Conservation (phyloP, 2,888 invertebrate genomes). For the Sisyra terminalis region DNA sequence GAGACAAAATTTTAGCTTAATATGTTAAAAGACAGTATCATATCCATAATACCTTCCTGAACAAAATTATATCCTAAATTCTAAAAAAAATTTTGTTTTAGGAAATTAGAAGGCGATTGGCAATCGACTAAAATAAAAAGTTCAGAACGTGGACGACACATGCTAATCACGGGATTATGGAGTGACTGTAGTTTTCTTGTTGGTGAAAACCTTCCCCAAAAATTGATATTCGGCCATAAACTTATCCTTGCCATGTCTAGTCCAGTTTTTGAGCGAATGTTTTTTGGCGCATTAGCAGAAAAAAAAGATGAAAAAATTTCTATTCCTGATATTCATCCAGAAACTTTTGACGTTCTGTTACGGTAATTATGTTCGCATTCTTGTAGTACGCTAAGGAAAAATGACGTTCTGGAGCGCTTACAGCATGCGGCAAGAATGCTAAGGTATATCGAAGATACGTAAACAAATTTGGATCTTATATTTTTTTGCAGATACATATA, state of each 20-base stretch:
- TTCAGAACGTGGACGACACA: conserved; percentile 53
- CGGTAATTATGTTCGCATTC: conserved; percentile 34
- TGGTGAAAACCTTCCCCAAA: conserved; percentile 59
- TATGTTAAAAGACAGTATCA: no score
- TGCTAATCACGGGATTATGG: conserved; percentile 68
- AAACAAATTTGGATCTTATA: no score
- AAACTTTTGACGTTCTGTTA: conserved; percentile 65
- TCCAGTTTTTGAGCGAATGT: conserved; percentile 81
- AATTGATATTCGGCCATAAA: conserved; percentile 59
- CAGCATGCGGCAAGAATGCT: no score
- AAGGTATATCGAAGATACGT: no score
- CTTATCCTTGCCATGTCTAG: conserved; percentile 72
- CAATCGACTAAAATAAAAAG: conserved; percentile 54
- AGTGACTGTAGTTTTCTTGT: conserved; percentile 71
- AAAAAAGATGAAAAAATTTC: conserved; percentile 55
- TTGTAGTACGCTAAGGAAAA: neutral
- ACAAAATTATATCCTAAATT: no score
- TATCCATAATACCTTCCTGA: no score
- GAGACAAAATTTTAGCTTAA: no score
- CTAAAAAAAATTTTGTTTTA: no score
- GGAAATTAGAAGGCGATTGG: no score
- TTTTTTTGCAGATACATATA: conserved; percentile 53
- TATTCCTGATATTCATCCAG: conserved; percentile 71
- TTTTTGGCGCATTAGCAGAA: conserved; percentile 69
- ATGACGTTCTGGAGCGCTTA: no score